phyloP scores from a whole-genome alignment of 1,140 invertebrate genomes.

The Ceratosolen solmsi region DNA sequence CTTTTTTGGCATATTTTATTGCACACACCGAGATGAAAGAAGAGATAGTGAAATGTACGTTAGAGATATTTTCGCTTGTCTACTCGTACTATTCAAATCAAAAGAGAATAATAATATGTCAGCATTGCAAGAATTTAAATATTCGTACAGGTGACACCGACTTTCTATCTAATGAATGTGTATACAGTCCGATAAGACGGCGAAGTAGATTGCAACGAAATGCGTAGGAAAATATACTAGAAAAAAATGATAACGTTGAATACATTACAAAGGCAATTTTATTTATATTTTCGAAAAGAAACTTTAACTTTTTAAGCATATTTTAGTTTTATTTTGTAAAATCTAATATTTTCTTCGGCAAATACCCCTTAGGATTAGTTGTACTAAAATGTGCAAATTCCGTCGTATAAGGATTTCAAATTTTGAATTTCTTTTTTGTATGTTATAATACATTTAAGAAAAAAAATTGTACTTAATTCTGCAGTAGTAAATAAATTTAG shows the following conservation, averaged over 20 bases:
- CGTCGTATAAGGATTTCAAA: no score
- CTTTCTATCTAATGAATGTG: background rate
- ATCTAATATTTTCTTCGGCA: no score
- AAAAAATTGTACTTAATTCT: no score
- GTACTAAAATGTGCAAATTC: no score
- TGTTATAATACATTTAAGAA: no score
- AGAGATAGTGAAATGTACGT: background rate
- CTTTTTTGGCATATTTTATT: background rate
- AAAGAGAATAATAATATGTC: constrained; percentile 4
- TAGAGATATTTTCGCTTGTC: background rate
- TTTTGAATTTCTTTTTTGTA: no score
- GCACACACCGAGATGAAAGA: background rate
- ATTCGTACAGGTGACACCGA: background rate
- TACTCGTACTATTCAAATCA: background rate
- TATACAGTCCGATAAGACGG: constrained; percentile 1
- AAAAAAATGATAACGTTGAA: background rate
- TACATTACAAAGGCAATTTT: background rate
- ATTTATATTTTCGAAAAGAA: no score
- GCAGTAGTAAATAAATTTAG: no score
- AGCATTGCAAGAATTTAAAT: constrained; percentile 8
- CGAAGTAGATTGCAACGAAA: background rate
- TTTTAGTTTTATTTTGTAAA: no score
- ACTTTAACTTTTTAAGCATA: no score
- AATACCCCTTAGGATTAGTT: no score
- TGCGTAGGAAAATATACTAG: background rate